phyloP scores from a whole-genome alignment of 2,797 vertebrate genomes.

The Phoeniculus purpureus region DNA sequence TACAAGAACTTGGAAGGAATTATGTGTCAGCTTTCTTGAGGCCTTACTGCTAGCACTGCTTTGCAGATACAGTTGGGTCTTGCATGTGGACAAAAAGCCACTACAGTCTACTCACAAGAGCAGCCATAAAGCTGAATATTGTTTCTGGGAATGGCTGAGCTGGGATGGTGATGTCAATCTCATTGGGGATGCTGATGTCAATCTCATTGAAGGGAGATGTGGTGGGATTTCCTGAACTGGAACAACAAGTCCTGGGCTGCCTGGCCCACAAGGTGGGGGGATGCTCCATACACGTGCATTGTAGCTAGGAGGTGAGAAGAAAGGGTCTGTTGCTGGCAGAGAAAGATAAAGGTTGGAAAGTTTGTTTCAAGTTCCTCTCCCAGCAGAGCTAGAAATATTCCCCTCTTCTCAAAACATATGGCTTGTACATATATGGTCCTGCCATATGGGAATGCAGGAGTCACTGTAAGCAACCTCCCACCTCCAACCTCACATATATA shows the following conservation, averaged over 20 bases:
- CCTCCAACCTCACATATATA: neutral
- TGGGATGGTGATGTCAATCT: neutral
- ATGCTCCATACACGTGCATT: neutral
- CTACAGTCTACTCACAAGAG: neutral
- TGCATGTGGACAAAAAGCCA: neutral
- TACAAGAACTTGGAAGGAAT: neutral
- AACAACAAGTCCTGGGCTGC: neutral
- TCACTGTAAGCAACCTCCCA: neutral
- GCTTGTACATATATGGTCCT: neutral
- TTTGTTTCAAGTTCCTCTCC: neutral
- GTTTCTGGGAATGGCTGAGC: neutral
- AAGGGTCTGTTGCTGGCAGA: neutral
- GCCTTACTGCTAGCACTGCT: neutral
- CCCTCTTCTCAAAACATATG: neutral
- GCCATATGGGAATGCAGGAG: neutral
- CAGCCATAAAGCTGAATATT: accelerated
- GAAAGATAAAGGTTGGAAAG: neutral
- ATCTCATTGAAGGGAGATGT: neutral
- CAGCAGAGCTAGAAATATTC: neutral
- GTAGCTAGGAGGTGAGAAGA: neutral
- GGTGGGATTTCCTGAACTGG: neutral
- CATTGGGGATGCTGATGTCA: too few relatives aligned
- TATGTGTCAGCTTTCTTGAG: neutral
- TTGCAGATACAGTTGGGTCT: neutral
- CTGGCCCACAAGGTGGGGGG: accelerated